These are phyloP conservation scores for Coreoperca whiteheadi DNA, from an alignment of 2,113 vertebrate species.

Conservation along the genomic window DNA sequence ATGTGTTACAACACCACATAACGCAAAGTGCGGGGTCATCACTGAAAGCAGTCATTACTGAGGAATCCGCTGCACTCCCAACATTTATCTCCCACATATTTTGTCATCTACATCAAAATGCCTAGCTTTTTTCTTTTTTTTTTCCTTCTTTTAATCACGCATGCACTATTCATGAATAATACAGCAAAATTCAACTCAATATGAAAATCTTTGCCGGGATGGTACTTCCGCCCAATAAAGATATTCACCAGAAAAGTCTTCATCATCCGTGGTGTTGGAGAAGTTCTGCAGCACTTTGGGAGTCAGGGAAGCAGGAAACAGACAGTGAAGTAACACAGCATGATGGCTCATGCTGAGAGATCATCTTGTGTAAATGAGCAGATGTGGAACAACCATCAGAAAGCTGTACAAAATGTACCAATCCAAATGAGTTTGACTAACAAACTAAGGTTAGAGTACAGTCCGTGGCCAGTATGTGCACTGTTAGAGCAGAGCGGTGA, in stretches of 20 bases:
- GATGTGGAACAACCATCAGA: conserved; percentile 42
- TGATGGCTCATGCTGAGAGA: conserved; percentile 39
- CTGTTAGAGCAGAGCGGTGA: background rate
- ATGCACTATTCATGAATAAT: conserved; percentile 17
- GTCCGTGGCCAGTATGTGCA: background rate
- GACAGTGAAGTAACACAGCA: conserved; percentile 20
- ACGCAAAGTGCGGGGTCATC: conserved; percentile 1
- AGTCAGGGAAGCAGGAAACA: conserved; percentile 17
- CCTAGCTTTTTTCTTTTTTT: background rate
- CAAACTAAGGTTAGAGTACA: background rate
- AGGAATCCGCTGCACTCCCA: background rate
- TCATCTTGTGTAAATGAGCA: conserved; percentile 45
- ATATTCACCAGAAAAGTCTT: background rate
- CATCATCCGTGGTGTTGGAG: conserved; percentile 15
- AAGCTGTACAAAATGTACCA: conserved; percentile 3
- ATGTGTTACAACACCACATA: background rate
- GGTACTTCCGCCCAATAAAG: background rate
- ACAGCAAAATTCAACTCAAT: background rate
- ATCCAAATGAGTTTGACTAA: conserved; percentile 1
- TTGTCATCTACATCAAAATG: background rate
- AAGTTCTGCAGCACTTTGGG: conserved; percentile 2
- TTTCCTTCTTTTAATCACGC: background rate
- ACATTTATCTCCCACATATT: background rate
- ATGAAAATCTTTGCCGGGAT: background rate
- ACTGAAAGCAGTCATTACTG: background rate